phyloP scores from a whole-genome alignment of 2,888 invertebrate species.

The Temnothorax ravouxi region DNA sequence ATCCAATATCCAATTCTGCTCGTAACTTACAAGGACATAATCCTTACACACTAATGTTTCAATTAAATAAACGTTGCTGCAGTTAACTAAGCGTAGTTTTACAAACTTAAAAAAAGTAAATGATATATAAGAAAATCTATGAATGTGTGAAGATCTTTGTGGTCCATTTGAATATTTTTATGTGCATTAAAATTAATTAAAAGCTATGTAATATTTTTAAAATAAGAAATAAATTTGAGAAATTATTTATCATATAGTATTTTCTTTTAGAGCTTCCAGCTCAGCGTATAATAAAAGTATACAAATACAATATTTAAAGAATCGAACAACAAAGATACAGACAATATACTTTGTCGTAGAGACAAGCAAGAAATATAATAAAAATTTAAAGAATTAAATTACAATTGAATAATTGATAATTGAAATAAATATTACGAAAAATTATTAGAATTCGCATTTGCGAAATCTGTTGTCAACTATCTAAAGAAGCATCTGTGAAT shows the following conservation, averaged over 20 bases:
- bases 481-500: neutral
- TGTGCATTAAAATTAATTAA: neutral
- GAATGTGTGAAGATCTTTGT: neutral
- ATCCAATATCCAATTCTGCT: constrained; percentile 18
- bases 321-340: neutral
- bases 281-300: neutral
- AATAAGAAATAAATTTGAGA: neutral
- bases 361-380: neutral
- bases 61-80: constrained; percentile 1
- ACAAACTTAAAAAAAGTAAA: neutral
- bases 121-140: neutral
- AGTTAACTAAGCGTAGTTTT: neutral
- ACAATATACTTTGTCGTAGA: neutral
- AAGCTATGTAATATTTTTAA: neutral
- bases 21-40: constrained; percentile 21
- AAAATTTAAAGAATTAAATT: neutral
- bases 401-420: neutral
- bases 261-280: neutral
- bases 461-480: neutral
- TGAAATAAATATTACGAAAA: neutral
- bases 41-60: neutral
- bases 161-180: neutral
- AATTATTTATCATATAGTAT: neutral
- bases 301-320: neutral
- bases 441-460: neutral